Evolutionary conservation across 1,140 invertebrate species (phyloP).

Genomic region (Cydia splendana): DNA sequence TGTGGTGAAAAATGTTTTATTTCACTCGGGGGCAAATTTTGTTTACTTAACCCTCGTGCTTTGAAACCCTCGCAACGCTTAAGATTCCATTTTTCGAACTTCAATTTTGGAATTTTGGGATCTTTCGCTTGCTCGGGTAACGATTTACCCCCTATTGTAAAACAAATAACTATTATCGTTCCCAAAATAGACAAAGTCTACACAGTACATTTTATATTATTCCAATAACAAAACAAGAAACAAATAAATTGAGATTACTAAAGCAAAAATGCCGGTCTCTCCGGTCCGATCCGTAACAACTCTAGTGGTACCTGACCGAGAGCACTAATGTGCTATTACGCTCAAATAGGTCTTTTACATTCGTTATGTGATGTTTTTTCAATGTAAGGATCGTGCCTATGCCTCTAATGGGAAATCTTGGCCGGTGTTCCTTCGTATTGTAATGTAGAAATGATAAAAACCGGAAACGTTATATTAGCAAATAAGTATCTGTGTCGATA

Average conservation of each 20-base stretch:
- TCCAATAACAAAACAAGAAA: constrained; percentile 10
- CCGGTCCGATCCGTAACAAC: not conserved
- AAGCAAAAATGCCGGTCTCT: not conserved
- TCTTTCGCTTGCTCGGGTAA: no score
- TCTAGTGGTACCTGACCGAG: constrained; percentile 6
- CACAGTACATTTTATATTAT: not conserved
- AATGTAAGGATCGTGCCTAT: constrained; percentile 18
- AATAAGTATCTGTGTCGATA: not conserved
- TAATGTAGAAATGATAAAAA: not conserved
- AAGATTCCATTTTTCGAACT: no score
- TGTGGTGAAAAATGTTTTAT: no score
- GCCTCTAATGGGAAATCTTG: constrained; percentile 7
- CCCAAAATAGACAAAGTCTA: no score
- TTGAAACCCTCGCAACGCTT: no score
- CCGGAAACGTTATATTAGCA: not conserved
- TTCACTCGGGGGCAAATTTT: no score
- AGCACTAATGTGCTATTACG: constrained; percentile 12
- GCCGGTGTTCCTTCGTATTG: not conserved
- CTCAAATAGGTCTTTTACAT: constrained; percentile 20
- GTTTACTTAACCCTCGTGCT: no score
- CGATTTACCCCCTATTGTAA: no score
- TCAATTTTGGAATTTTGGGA: no score
- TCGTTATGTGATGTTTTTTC: constrained; percentile 23
- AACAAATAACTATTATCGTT: no score
- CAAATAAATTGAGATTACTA: constrained; percentile 5